Evolutionary conservation across 2,113 vertebrate genomes (phyloP).

Genomic region (Petrocephalus zakoni): DNA sequence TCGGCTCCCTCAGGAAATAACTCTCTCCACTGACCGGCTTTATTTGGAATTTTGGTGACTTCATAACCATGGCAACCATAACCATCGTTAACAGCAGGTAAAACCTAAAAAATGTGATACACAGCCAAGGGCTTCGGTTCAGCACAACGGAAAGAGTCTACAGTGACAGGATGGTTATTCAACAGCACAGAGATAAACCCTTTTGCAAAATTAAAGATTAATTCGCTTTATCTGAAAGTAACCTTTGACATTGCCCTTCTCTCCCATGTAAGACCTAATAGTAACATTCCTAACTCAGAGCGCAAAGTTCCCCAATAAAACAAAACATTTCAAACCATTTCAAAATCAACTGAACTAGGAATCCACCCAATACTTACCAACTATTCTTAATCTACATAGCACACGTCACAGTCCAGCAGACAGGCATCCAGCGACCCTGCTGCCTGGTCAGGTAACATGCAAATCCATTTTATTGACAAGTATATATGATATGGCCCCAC

Average conservation of each 20-base stretch:
- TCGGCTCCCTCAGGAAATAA: constrained; percentile 40
- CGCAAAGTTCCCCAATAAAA: background rate
- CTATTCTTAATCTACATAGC: too few relatives aligned
- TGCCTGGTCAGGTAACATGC: background rate
- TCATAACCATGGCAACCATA: constrained; percentile 50
- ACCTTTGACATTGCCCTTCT: background rate
- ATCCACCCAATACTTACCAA: background rate
- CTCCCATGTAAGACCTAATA: background rate
- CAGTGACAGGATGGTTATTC: background rate
- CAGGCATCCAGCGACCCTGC: background rate
- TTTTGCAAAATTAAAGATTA: background rate
- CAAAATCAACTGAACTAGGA: background rate
- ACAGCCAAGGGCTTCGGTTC: constrained; percentile 8
- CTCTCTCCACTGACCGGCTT: constrained; percentile 49
- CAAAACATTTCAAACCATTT: background rate
- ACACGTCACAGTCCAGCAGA: background rate
- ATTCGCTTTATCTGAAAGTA: background rate
- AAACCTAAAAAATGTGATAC: constrained; percentile 23
- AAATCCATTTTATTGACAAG: background rate
- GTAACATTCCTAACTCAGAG: background rate
- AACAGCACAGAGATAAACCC: background rate
- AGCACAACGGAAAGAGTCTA: constrained; percentile 10
- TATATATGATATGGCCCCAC: background rate
- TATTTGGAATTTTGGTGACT: constrained; percentile 42
- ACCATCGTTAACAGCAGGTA: constrained; percentile 42